These are phyloP conservation scores for Cephus spinipes DNA, from an alignment of 2,888 invertebrate genomes.

Conservation along the genomic window DNA sequence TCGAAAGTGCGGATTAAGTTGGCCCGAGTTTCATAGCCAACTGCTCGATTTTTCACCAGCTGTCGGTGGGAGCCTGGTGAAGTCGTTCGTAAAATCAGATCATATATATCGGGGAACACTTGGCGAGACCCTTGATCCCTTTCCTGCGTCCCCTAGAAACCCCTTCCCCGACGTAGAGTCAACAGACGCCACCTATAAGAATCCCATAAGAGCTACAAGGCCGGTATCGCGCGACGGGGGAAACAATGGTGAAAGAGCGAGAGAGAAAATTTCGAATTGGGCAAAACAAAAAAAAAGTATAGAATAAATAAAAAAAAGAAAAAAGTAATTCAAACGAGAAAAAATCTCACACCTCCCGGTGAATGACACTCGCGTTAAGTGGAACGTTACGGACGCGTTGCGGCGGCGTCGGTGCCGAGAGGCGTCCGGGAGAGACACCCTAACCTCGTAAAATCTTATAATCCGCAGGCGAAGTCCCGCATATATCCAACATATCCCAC, in stretches of 20 bases:
- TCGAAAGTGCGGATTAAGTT: slow-evolving; percentile 36
- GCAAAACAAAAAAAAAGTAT: not conserved
- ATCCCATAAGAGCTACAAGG: not conserved
- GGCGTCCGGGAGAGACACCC: not conserved
- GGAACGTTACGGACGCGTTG: slow-evolving; percentile 1
- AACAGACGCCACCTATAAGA: not conserved
- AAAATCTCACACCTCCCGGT: not conserved
- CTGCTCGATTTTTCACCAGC: slow-evolving; percentile 42
- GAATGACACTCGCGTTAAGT: not conserved
- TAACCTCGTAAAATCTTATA: slow-evolving; percentile 10
- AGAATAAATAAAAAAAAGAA: not conserved
- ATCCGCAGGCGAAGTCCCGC: not conserved
- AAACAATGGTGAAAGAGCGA: not conserved
- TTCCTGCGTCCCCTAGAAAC: not conserved
- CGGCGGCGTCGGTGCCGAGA: not conserved
- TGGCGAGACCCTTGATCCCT: slow-evolving; percentile 10
- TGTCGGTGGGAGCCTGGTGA: slow-evolving; percentile 42
- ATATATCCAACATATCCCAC: not conserved
- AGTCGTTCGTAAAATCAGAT: slow-evolving; percentile 56
- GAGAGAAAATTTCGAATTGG: not conserved
- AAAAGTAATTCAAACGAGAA: not conserved
- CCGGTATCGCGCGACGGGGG: not conserved
- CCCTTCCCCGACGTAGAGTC: not conserved
- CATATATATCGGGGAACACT: slow-evolving; percentile 27
- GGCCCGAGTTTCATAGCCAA: slow-evolving; percentile 32